phyloP scores from a whole-genome alignment of 2,113 vertebrate species.

The Laterallus jamaicensis region DNA sequence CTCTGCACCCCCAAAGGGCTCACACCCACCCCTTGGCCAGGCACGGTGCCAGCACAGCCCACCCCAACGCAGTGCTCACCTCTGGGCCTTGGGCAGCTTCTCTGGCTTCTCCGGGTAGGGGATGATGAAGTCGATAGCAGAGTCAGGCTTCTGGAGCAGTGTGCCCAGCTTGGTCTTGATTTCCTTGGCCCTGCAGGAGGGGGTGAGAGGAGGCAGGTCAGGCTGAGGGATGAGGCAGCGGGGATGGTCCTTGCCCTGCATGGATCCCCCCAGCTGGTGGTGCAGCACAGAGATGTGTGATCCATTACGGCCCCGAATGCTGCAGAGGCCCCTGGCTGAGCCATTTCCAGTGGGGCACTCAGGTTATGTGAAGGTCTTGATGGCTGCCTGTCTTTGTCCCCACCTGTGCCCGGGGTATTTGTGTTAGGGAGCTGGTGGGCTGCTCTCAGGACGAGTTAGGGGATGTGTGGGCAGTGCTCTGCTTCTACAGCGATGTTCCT shows the following conservation, averaged over 20 bases:
- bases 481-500: background rate
- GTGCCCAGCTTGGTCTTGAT: conserved; percentile 95
- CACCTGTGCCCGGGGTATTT: background rate
- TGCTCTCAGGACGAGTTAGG: background rate
- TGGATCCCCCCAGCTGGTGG: rapidly evolving
- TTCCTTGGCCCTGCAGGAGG: conserved; percentile 88
- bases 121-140: conserved; percentile 88
- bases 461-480: background rate
- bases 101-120: conserved; percentile 88
- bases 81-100: conserved; percentile 87
- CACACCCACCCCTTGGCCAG: rapidly evolving
- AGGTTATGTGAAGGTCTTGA: background rate
- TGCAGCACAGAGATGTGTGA: background rate
- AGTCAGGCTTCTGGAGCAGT: conserved; percentile 93
- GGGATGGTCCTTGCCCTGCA: background rate
- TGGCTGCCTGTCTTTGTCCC: background rate
- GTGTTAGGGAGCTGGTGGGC: background rate
- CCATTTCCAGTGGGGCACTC: background rate
- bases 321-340: background rate
- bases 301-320: background rate
- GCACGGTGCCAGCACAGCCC: rapidly evolving
- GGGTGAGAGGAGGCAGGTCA: background rate
- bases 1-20: background rate
- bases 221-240: background rate
- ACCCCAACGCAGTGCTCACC: conserved; percentile 74